Conservation (phyloP, 1,140 invertebrate species). For the Rhyzopertha dominica region DNA sequence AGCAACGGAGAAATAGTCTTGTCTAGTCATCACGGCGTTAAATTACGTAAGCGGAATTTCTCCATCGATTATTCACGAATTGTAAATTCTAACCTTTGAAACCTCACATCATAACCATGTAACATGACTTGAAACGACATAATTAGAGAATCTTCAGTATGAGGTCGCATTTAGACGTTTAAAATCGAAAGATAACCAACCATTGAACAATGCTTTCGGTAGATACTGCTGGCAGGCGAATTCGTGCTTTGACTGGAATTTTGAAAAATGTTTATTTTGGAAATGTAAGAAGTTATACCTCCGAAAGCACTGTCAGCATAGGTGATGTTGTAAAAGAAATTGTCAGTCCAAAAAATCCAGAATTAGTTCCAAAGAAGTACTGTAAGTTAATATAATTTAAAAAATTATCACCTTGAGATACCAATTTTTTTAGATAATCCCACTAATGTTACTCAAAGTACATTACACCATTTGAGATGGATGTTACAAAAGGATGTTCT, state of each 20-base stretch:
- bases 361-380: slow-evolving; percentile 81
- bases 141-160: slow-evolving; percentile 1
- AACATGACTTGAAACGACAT: slow-evolving; percentile 10
- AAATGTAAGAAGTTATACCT: slow-evolving; percentile 47
- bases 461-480: slow-evolving; percentile 82
- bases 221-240: slow-evolving; percentile 15
- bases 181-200: slow-evolving; percentile 24
- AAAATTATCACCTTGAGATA: not conserved
- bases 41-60: too few species aligned
- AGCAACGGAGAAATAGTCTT: too few species aligned
- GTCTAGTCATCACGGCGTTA: too few species aligned
- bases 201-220: slow-evolving; percentile 19
- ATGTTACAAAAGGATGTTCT: slow-evolving; percentile 91
- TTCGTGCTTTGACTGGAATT: slow-evolving; percentile 22
- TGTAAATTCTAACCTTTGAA: too few species aligned
- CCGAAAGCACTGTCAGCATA: slow-evolving; percentile 60
- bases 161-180: not conserved
- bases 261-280: slow-evolving; percentile 16
- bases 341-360: slow-evolving; percentile 58
- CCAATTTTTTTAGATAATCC: slow-evolving; percentile 28
- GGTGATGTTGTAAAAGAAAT: slow-evolving; percentile 68
- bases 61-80: too few species aligned
- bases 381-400: slow-evolving; percentile 54
- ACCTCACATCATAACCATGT: too few species aligned
- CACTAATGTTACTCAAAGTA: slow-evolving; percentile 57